These are phyloP conservation scores for Siphlonurus alternatus DNA, from an alignment of 2,888 invertebrate species.

Conservation along the genomic window DNA sequence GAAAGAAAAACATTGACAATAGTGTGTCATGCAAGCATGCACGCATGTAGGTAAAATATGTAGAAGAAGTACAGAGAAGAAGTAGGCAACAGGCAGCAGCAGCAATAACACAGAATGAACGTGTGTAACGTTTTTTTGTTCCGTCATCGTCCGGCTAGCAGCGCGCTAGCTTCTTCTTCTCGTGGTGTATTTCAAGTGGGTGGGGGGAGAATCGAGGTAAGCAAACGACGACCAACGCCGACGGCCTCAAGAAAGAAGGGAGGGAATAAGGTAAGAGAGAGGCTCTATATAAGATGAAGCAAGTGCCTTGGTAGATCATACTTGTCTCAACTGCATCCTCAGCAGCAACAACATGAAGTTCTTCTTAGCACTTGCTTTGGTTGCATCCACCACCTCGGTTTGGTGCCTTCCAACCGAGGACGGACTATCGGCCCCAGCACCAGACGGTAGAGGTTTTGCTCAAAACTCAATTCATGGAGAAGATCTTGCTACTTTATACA, in stretches of 20 bases:
- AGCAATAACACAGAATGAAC: not conserved
- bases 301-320: not conserved
- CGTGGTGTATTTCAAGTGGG: not conserved
- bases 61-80: not conserved
- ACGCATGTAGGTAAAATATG: not conserved
- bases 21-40: not conserved
- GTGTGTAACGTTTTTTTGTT: not conserved
- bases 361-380: not conserved
- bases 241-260: not conserved
- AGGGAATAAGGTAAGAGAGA: not conserved
- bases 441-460: not conserved
- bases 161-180: not conserved
- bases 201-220: not conserved
- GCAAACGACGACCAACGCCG: not conserved
- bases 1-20: not conserved
- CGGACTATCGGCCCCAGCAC: not conserved
- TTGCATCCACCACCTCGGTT: not conserved
- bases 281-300: not conserved
- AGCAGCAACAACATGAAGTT: not conserved
- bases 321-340: not conserved
- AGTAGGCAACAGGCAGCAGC: not conserved
- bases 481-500: not conserved
- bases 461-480: not conserved
- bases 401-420: not conserved
- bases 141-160: not conserved